A percentile compares a stretch with the other conserved stretches of the same genome.
Conservation (phyloP, 2,797 vertebrate species). For the Syngnathus acus region DNA sequence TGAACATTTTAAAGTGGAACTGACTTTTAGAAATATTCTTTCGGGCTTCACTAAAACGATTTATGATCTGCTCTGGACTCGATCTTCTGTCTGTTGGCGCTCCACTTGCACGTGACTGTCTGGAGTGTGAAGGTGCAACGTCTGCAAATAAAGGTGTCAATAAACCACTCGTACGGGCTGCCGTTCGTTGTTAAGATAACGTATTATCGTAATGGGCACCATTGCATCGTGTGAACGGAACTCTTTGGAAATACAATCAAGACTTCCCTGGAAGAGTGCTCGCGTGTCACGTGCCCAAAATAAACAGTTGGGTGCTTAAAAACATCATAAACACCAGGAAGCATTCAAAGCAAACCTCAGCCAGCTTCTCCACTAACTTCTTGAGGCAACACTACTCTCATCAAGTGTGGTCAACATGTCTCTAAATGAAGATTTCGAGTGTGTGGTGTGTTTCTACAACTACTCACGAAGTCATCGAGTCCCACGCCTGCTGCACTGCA, state of each 20-base stretch:
- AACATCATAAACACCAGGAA: background rate
- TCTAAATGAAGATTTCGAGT: slow-evolving; percentile 32
- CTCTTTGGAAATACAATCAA: background rate
- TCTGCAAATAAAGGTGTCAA: background rate
- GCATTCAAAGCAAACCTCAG: background rate
- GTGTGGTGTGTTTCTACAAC: slow-evolving; percentile 45
- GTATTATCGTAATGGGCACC: background rate
- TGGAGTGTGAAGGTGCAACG: background rate
- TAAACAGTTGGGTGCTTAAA: background rate
- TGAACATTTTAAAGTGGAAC: no score
- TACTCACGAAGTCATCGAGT: slow-evolving; percentile 39
- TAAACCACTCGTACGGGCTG: background rate
- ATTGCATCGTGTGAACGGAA: background rate
- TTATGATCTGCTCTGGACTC: no score
- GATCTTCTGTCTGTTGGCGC: background rate
- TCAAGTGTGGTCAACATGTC: slow-evolving; percentile 15
- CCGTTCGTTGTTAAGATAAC: background rate
- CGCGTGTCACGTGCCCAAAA: background rate
- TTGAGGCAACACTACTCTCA: background rate
- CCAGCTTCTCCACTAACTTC: background rate
- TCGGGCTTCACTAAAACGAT: no score
- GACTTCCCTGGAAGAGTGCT: background rate
- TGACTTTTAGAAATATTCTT: no score
- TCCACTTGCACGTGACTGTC: background rate
- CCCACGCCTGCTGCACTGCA: slow-evolving; percentile 58